A percentile compares a stretch with the other conserved stretches of the same genome.
Conservation (phyloP, 2,797 vertebrate species). For the Momotus momota region DNA sequence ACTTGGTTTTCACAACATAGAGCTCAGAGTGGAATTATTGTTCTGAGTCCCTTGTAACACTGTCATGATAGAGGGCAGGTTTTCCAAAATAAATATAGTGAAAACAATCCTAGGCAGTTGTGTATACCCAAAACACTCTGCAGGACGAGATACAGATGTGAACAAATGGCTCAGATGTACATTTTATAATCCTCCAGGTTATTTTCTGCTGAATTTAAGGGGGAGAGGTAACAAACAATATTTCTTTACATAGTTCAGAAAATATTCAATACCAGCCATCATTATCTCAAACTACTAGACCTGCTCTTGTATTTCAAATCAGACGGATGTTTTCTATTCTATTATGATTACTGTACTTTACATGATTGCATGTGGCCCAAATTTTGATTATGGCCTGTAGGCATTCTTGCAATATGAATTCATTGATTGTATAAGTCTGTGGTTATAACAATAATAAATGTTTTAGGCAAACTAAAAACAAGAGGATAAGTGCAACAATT, state of each 20-base stretch:
- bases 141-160: neutral
- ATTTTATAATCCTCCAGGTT: neutral
- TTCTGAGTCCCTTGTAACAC: neutral
- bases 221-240: neutral
- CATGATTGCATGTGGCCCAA: neutral
- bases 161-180: neutral
- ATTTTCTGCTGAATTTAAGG: neutral
- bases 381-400: neutral
- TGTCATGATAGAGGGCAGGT: neutral
- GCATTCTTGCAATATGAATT: neutral
- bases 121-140: neutral
- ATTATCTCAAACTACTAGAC: neutral
- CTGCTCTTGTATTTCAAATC: neutral
- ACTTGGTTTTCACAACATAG: neutral
- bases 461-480: neutral
- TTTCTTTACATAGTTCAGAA: neutral
- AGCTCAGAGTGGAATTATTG: neutral
- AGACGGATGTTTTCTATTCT: neutral
- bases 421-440: neutral
- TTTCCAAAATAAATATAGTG: slow-evolving; percentile 34
- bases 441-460: neutral
- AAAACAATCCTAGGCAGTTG: neutral
- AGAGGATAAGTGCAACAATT: neutral
- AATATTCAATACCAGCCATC: neutral
- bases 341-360: neutral